Base-by-base conservation (phyloP, 2,888 invertebrate species). In the Bedellia somnulentella region DNA sequence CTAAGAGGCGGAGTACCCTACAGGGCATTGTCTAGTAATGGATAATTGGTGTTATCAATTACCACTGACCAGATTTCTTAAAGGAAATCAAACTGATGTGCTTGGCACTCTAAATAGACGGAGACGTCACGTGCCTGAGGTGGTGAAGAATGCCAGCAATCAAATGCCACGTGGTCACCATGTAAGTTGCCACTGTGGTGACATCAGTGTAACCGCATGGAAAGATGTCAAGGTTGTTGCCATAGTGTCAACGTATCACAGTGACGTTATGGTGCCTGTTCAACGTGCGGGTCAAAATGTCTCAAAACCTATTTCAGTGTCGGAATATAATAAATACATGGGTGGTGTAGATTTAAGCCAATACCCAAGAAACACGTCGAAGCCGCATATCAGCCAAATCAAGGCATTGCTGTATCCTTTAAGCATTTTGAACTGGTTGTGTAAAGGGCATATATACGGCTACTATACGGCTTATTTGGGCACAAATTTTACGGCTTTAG, bases 1-100 rank as follows among this genome's bases (percentile, higher is more conserved):
- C n/a, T n/a, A n/a, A n/a, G n/a, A n/a, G n/a, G n/a, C n/a, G n/a
- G n/a, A n/a, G n/a, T n/a, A n/a, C n/a, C n/a, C n/a, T n/a, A n/a
- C n/a, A n/a, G n/a, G n/a, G n/a, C n/a, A n/a, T n/a, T n/a, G n/a
- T n/a, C n/a, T n/a, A n/a, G 30, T 30, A n/a, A 40, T 38, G 37
- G 38, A 40, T 27, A 40, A 41, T 25, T 41, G 27, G 11, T 40
- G 38, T 18, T 40, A 43, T 26, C 21, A 10, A 2, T 28, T 38
- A 12, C 8, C 29, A 9, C 29, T 39, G 2, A 36, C 35, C 6
- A 31, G 37, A 13, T 36, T 24, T 28, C 23, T 39, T 4, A 42
- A 40, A 22, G 9, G 15, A 5, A 10, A 29, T 4, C 3, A 22
- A 6, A 40, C 37, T 4, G 36, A 40, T 14, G 35, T 36, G 4